Conservation (phyloP, 2,888 invertebrate genomes). For the Syrista parreyssii region DNA sequence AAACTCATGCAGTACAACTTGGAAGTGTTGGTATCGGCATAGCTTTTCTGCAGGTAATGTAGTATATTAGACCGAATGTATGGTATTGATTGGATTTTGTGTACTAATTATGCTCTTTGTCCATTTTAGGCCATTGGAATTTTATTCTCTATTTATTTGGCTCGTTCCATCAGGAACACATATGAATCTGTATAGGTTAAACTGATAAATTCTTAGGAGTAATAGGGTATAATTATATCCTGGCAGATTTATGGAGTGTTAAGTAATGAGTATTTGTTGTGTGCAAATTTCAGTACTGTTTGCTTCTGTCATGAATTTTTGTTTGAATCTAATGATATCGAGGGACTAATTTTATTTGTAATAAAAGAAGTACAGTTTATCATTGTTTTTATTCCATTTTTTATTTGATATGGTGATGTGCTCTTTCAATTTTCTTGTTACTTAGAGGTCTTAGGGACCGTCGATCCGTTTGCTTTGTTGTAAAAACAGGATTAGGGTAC, state of each 20-base stretch:
- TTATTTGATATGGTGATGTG: not conserved
- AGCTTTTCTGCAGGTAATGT: slow-evolving; percentile 79
- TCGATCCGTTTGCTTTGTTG: not conserved
- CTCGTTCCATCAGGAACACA: slow-evolving; percentile 70
- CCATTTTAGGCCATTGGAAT: slow-evolving; percentile 69
- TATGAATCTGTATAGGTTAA: slow-evolving; percentile 67
- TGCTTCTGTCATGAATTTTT: not conserved
- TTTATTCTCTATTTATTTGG: slow-evolving; percentile 72
- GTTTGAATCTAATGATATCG: not conserved
- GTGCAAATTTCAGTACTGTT: not conserved
- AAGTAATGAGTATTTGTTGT: not conserved
- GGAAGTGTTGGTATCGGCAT: slow-evolving; percentile 81
- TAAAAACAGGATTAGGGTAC: not conserved
- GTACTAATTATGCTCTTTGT: slow-evolving; percentile 3
- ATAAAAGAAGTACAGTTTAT: not conserved
- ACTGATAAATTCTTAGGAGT: not conserved
- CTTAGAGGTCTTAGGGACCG: not conserved
- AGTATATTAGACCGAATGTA: slow-evolving; percentile 4
- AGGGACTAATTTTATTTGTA: not conserved
- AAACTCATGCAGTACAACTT: slow-evolving; percentile 76
- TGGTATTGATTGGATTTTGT: not conserved
- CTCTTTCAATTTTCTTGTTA: not conserved
- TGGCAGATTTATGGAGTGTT: not conserved
- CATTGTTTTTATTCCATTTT: not conserved
- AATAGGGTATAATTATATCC: not conserved